Evolutionary conservation across 1,140 invertebrate genomes (phyloP).

Genomic region (Bathynomus jamesi): DNA sequence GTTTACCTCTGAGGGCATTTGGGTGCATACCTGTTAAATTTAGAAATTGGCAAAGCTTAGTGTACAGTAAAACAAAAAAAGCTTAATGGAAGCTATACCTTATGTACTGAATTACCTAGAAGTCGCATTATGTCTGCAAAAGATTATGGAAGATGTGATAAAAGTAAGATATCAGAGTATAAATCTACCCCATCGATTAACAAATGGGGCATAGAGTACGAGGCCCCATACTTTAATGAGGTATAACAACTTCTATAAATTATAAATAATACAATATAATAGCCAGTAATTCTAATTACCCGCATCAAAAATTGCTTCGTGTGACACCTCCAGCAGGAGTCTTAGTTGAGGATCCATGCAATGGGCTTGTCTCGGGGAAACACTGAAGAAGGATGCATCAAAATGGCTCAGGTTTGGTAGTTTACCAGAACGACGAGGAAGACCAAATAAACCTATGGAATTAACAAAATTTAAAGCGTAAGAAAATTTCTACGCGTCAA

Average conservation of each 20-base stretch:
- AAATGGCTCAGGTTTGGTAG: conserved; percentile 79
- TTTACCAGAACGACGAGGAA: conserved; percentile 79
- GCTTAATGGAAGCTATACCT: no score
- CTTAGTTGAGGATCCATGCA: conserved; percentile 92
- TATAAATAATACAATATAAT: no score
- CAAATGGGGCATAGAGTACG: no score
- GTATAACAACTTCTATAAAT: no score
- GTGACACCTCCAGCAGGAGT: conserved; percentile 81
- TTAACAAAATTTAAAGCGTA: conserved; percentile 15
- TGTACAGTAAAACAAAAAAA: no score
- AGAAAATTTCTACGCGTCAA: no score
- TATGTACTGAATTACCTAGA: no score
- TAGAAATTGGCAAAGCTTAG: conserved; percentile 4
- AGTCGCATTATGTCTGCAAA: no score
- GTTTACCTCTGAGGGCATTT: conserved; percentile 17
- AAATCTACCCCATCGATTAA: no score
- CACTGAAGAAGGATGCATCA: conserved; percentile 88
- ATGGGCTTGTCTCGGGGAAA: conserved; percentile 86
- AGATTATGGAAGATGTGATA: no score
- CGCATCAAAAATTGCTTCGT: conserved; percentile 91
- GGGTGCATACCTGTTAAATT: conserved; percentile 12
- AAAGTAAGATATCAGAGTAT: no score
- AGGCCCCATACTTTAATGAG: no score
- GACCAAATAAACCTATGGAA: conserved; percentile 58
- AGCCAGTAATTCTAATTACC: conserved; percentile 46